Evolutionary conservation across 2,113 vertebrate species (phyloP), one percentile per base, ranked within the genome.

Genomic region (Saccopteryx leptura): DNA sequence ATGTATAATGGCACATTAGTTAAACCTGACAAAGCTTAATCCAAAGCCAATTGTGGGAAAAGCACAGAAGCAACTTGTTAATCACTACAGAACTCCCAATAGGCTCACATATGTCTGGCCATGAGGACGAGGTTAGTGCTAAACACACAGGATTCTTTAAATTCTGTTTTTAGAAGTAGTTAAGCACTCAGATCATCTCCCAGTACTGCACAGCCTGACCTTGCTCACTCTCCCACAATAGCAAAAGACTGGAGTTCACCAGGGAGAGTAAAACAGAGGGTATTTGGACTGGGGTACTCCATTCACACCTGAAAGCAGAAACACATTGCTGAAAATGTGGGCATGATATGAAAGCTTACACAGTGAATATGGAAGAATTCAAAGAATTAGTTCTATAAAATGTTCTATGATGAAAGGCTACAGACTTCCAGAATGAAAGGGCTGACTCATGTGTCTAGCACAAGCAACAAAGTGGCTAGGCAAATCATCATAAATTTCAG

Each of bases 381-480:
- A 76, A 80, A 89, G 7, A 85, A 63, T 69, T 74, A 72, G 52
- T 68, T 50, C 54, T 50, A 82, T 79, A 52, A 66, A 85, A 76
- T 63, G 76, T 79, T 61, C 7, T 1, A 66, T 52, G 15, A 68
- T 74, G 46, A 95, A 91, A 87, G 10, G 19, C n/a, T 78, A 78
- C 6, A 9, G 69, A 69, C 54, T 82, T 92, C 48, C 56, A 89
- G 28, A 85, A 12, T 85, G 46, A 88, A 85, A 93, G 14, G 18
- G 5, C 48, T 78, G 24, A 74, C 46, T 48, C 11, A 24, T 0
- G 10, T 26, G 4, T 91, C 78, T 28, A 93, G 12, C 48, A 87
- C 33, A 94, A 78, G 74, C 24, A n/a, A 95, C 11, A 56, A 94
- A 93, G 88, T 56, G 9, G 5, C 50, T 61, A 92, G 4, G 24